Evolutionary conservation across 2,888 invertebrate genomes (phyloP).

Genomic region (Melieria omissa): DNA sequence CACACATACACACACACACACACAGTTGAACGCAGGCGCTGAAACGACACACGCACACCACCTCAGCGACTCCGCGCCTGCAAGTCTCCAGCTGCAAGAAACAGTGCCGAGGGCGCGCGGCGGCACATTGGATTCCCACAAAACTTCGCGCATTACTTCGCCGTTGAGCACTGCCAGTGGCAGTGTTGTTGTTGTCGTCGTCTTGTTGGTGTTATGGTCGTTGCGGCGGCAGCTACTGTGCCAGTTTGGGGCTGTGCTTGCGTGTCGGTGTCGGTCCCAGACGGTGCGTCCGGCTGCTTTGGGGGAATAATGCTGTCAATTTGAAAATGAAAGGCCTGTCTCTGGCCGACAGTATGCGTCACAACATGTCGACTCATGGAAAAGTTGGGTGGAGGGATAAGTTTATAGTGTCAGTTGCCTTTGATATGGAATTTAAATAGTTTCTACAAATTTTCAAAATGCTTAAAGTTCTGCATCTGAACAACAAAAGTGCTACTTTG

Average conservation of each 20-base stretch:
- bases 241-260: slow-evolving; percentile 22
- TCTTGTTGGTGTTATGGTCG: slow-evolving; percentile 21
- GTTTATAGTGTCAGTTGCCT: too few species aligned
- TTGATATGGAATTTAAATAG: too few species aligned
- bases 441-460: too few species aligned
- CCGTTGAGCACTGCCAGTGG: background rate
- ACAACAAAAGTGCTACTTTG: background rate
- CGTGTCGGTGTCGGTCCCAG: slow-evolving; percentile 14
- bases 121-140: background rate
- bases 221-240: slow-evolving; percentile 31
- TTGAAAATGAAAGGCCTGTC: too few species aligned
- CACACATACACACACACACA: background rate
- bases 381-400: too few species aligned
- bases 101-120: background rate
- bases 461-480: too few species aligned
- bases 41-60: too few species aligned
- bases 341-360: too few species aligned
- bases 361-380: too few species aligned
- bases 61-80: too few species aligned
- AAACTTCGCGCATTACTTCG: slow-evolving; percentile 19
- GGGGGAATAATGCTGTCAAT: background rate
- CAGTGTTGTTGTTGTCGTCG: background rate
- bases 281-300: background rate
- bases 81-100: background rate
- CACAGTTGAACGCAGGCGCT: background rate